A percentile compares a stretch with the other conserved stretches of the same genome.
Conservation (phyloP, 2,888 invertebrate species). For the Heliconius cydno region DNA sequence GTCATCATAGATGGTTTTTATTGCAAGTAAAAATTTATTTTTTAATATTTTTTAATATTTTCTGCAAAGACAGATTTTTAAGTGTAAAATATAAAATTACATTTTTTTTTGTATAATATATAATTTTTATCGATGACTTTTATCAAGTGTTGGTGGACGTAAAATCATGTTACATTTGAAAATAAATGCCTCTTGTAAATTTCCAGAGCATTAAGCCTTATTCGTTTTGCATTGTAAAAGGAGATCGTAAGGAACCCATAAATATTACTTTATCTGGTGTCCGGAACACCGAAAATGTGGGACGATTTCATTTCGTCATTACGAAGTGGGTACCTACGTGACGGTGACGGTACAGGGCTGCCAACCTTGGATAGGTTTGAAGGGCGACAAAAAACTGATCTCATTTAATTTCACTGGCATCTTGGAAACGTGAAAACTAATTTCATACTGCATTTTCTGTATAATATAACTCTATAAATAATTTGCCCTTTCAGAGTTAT, state of each 20-base stretch:
- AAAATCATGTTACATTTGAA: conserved; percentile 41
- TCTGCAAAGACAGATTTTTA: no score
- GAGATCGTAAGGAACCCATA: conserved; percentile 47
- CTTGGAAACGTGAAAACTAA: conserved; percentile 80
- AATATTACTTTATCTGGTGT: conserved; percentile 50
- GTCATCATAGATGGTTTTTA: not conserved
- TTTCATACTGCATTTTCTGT: conserved; percentile 80
- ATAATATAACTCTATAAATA: conserved; percentile 72
- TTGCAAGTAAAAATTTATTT: not conserved
- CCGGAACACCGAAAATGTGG: conserved; percentile 51
- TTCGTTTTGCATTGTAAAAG: conserved; percentile 40
- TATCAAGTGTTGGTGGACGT: conserved; percentile 37
- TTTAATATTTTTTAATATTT: no score
- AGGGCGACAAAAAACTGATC: conserved; percentile 70
- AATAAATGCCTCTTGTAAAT: conserved; percentile 39
- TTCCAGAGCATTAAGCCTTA: conserved; percentile 39
- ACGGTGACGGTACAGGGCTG: conserved; percentile 60
- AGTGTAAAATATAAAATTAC: conserved; percentile 32
- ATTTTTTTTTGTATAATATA: no score
- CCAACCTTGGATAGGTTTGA: conserved; percentile 47
- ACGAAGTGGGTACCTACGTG: conserved; percentile 55
- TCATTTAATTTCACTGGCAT: conserved; percentile 75
- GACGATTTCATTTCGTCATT: conserved; percentile 63
- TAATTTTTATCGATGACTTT: conserved; percentile 17
- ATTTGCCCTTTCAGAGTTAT: conserved; percentile 76